Percentiles rank a stretch among this genome's conserved stretches.
Evolutionary conservation across 2,888 invertebrate species (phyloP).

Genomic region (Hydrotaea cyrtoneurina): DNA sequence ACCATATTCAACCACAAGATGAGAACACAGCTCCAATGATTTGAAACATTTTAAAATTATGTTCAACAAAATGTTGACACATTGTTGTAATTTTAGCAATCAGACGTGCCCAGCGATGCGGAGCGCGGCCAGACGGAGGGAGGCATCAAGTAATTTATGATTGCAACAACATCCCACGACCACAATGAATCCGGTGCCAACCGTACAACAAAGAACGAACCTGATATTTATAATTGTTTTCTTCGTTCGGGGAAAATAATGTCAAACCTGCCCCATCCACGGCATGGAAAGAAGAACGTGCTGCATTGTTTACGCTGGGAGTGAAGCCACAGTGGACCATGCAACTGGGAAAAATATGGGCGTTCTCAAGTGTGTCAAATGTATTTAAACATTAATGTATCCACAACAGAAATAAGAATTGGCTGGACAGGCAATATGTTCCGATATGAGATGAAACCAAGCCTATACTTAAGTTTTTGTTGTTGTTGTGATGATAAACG

Average conservation of each 20-base stretch:
- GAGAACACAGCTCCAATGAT: background rate
- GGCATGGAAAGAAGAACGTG: constrained; percentile 36
- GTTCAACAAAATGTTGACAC: constrained; percentile 32
- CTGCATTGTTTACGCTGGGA: constrained; percentile 6
- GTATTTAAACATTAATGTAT: constrained; percentile 34
- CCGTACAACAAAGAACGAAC: background rate
- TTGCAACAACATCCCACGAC: constrained; percentile 22
- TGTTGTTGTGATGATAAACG: background rate
- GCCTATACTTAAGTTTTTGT: constrained; percentile 7
- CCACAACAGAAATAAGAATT: constrained; percentile 22
- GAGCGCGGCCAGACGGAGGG: too few species aligned
- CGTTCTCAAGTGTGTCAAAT: constrained; percentile 52
- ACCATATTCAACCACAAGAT: background rate
- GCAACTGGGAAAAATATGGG: constrained; percentile 28
- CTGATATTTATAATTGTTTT: constrained; percentile 15
- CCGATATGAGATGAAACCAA: constrained; percentile 4
- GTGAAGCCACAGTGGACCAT: constrained; percentile 44
- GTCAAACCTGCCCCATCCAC: constrained; percentile 4
- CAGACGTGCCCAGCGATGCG: background rate
- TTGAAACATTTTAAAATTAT: constrained; percentile 37
- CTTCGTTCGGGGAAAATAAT: background rate
- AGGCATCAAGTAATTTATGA: constrained; percentile 36
- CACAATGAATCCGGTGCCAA: background rate
- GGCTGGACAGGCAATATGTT: constrained; percentile 1
- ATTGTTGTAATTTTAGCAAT: constrained; percentile 35